Evolutionary conservation across 2,888 invertebrate genomes (phyloP).

Genomic region (Lasioglossum figueresi): DNA sequence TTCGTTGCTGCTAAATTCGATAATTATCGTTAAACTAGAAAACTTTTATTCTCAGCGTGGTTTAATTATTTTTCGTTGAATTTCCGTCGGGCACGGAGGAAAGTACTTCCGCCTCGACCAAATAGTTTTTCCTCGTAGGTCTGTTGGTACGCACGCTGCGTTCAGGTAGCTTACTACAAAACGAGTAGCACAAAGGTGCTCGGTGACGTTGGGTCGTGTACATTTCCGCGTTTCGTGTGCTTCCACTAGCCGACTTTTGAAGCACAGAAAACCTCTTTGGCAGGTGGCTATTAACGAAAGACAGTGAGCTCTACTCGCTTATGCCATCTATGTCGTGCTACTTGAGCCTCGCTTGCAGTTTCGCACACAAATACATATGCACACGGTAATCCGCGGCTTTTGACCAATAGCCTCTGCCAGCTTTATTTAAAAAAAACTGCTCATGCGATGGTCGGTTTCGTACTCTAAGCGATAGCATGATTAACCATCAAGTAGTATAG

Average conservation of each 20-base stretch:
- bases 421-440: background rate
- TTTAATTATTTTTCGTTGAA: background rate
- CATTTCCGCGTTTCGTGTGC: conserved; percentile 3
- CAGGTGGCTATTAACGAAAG: conserved; percentile 35
- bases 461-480: too few species aligned
- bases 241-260: conserved; percentile 28
- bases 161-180: conserved; percentile 9
- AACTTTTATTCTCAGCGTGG: background rate
- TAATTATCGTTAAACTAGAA: background rate
- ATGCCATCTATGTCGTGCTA: conserved; percentile 14
- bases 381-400: background rate
- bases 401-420: background rate
- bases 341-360: background rate
- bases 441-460: background rate
- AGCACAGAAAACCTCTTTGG: conserved; percentile 30
- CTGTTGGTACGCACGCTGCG: background rate
- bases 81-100: background rate
- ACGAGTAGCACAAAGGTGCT: conserved; percentile 34
- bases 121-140: background rate
- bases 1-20: background rate
- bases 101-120: background rate
- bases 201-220: background rate
- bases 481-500: background rate
- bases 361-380: background rate
- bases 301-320: conserved; percentile 5